phyloP scores from a whole-genome alignment of 2,797 vertebrate species.

The Peromyscus melanophrys region DNA sequence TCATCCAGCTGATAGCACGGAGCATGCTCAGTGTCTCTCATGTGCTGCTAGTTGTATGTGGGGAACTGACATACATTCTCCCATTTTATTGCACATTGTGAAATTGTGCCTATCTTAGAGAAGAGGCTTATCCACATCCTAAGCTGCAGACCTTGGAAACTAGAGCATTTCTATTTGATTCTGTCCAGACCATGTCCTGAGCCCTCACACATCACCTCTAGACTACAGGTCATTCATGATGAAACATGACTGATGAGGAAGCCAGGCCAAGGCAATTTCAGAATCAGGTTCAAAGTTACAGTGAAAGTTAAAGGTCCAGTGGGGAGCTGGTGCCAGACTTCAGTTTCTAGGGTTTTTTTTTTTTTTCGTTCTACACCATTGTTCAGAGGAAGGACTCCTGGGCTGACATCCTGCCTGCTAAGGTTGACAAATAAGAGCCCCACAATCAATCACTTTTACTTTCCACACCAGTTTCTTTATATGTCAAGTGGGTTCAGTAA shows the following conservation, averaged over 20 bases:
- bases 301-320: not conserved
- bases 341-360: not conserved
- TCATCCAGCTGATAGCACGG: fast-evolving
- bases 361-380: not conserved
- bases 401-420: not conserved
- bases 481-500: not conserved
- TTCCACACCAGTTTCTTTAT: not conserved
- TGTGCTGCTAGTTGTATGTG: fast-evolving
- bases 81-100: not conserved
- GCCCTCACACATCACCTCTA: fast-evolving
- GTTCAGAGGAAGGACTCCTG: not conserved
- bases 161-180: not conserved
- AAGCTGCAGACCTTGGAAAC: not conserved
- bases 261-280: not conserved
- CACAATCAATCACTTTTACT: not conserved
- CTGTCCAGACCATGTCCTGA: not conserved
- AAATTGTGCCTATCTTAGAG: not conserved
- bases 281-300: not conserved
- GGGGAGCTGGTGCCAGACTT: not conserved
- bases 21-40: not conserved
- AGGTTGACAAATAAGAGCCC: not conserved
- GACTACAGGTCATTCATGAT: not conserved
- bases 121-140: not conserved
- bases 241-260: not conserved
- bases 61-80: not conserved